These are phyloP conservation scores for Catagonus wagneri DNA, from an alignment of 2,113 vertebrate genomes.

Conservation along the genomic window DNA sequence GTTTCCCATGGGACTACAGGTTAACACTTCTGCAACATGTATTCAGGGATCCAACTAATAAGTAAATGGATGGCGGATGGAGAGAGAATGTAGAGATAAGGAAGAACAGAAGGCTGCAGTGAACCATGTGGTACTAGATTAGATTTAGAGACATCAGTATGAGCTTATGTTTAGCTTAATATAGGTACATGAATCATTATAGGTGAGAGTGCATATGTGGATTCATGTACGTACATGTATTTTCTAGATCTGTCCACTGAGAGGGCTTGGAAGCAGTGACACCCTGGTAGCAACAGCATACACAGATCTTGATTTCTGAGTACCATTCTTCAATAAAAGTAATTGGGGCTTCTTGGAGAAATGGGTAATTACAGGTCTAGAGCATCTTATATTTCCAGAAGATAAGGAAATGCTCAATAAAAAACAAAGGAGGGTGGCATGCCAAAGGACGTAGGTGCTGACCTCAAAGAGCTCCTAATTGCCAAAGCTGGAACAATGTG, in stretches of 20 bases:
- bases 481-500: conserved; percentile 20
- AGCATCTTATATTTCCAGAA: conserved; percentile 31
- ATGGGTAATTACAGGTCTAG: neutral
- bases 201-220: neutral
- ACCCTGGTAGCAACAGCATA: neutral
- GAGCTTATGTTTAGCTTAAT: neutral
- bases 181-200: neutral
- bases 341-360: conserved; percentile 18
- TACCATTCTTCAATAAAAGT: neutral
- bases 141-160: neutral
- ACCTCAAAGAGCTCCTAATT: conserved; percentile 25
- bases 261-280: neutral
- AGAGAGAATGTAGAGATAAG: neutral
- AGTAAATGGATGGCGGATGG: neutral
- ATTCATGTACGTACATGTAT: neutral
- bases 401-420: conserved; percentile 47
- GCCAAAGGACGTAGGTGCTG: neutral
- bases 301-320: conserved; percentile 5
- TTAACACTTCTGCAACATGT: neutral
- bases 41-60: neutral
- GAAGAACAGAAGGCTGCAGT: neutral
- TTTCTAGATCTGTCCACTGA: neutral
- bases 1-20: neutral
- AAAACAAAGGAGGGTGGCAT: conserved; percentile 33
- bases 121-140: neutral